These are phyloP conservation scores for Platyura marginata DNA, from an alignment of 1,140 invertebrate species.

Conservation along the genomic window DNA sequence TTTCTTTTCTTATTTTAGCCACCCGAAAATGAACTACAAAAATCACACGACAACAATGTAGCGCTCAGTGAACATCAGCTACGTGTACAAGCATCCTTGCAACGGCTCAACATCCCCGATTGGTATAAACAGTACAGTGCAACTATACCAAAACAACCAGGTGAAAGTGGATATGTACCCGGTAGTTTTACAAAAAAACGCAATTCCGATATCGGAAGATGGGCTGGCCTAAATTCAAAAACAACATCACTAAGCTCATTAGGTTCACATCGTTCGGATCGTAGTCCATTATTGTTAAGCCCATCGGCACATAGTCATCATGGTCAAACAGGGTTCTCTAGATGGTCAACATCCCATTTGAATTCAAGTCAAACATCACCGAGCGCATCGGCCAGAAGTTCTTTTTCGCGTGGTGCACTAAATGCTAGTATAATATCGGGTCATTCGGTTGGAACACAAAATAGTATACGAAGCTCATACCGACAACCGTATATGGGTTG, in stretches of 20 bases:
- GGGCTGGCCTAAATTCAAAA: conserved; percentile 55
- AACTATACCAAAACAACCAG: conserved; percentile 22
- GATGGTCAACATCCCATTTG: conserved; percentile 71
- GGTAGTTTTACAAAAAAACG: conserved; percentile 33
- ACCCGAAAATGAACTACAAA: conserved; percentile 82
- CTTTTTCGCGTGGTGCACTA: conserved; percentile 18
- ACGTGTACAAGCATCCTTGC: conserved; percentile 75
- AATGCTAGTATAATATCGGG: conserved; percentile 21
- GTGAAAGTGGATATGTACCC: conserved; percentile 12
- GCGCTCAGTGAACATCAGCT: conserved; percentile 77
- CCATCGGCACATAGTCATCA: conserved; percentile 24
- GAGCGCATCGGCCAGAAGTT: conserved; percentile 26
- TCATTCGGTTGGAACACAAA: conserved; percentile 8
- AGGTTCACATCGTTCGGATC: conserved; percentile 26
- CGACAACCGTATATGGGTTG: conserved; percentile 73
- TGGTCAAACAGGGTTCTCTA: conserved; percentile 33
- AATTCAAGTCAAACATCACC: conserved; percentile 50
- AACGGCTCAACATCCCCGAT: conserved; percentile 83
- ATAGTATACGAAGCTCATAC: conserved; percentile 28
- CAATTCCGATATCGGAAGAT: conserved; percentile 46
- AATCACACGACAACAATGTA: conserved; percentile 34
- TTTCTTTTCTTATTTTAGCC: conserved; percentile 40
- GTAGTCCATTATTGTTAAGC: conserved; percentile 21
- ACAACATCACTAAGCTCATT: conserved; percentile 56
- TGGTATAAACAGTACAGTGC: conserved; percentile 40